phyloP scores from a whole-genome alignment of 92 coral and sea anemone genomes.

The Bergia sp. region DNA sequence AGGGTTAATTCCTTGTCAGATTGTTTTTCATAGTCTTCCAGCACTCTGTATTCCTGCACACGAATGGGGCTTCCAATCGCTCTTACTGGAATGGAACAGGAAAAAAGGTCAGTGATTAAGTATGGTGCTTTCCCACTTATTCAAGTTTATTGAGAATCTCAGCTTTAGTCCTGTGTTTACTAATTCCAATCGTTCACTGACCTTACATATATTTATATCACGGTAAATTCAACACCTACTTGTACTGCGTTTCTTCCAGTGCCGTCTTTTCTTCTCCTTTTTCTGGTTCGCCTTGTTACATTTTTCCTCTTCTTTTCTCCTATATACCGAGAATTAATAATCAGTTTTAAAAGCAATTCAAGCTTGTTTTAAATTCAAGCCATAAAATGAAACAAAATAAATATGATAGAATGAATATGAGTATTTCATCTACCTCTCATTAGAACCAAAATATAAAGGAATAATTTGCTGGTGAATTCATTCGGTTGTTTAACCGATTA shows the following conservation, averaged over 20 bases:
- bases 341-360: neutral
- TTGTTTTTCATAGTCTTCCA: conserved; percentile 50
- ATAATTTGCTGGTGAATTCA: no score
- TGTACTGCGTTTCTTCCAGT: neutral
- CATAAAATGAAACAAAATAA: no score
- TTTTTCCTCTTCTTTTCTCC: conserved; percentile 43
- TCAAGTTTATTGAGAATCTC: no score
- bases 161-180: no score
- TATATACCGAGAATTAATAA: neutral
- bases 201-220: neutral
- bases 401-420: no score
- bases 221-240: conserved; percentile 5
- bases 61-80: conserved; percentile 63
- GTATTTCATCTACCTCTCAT: no score
- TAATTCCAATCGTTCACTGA: no score
- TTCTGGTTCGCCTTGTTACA: conserved; percentile 5
- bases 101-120: neutral
- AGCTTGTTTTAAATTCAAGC: neutral
- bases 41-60: conserved; percentile 54
- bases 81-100: conserved; percentile 1
- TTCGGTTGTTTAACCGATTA: no score
- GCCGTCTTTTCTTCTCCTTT: conserved; percentile 4
- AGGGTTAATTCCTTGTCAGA: conserved; percentile 55
- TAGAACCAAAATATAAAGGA: no score
- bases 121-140: no score